Evolutionary conservation across 2,888 invertebrate species (phyloP).

Genomic region (Oeneis ivallda): DNA sequence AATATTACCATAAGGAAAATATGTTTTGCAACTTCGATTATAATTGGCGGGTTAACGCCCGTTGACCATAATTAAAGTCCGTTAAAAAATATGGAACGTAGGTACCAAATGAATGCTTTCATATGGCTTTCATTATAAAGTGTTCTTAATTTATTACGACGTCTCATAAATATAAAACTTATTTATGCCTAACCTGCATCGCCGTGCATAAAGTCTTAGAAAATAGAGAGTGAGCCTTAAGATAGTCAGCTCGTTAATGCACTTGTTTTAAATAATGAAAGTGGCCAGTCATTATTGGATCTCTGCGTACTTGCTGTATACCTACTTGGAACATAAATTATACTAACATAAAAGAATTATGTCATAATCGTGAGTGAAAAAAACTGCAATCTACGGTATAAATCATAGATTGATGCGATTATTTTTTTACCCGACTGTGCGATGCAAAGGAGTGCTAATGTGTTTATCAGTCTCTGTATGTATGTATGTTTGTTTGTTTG

Average conservation of each 20-base stretch:
- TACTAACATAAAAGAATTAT: too few relatives aligned
- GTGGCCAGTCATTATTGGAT: constrained; percentile 21
- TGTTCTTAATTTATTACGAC: constrained; percentile 10
- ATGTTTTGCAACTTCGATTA: too few relatives aligned
- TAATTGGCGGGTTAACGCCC: not conserved
- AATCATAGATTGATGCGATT: too few relatives aligned
- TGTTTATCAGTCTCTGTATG: too few relatives aligned
- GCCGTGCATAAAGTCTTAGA: constrained; percentile 25
- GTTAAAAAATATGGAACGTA: too few relatives aligned
- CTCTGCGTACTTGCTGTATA: not conserved
- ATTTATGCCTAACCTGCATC: not conserved
- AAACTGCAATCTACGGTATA: not conserved
- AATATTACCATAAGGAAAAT: too few relatives aligned
- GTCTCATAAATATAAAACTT: constrained; percentile 9
- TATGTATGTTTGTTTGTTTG: too few relatives aligned
- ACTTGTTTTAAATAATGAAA: constrained; percentile 31
- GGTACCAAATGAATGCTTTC: not conserved
- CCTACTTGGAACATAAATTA: not conserved
- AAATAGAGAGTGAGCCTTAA: constrained; percentile 33
- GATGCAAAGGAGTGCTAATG: too few relatives aligned
- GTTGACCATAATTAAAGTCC: too few relatives aligned
- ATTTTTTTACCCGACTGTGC: too few relatives aligned
- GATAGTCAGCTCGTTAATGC: constrained; percentile 17
- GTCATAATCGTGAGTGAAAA: too few relatives aligned
- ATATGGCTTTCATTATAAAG: not conserved